Base-by-base conservation (phyloP, 2,888 invertebrate genomes). In the Catotricha subobsoleta region DNA sequence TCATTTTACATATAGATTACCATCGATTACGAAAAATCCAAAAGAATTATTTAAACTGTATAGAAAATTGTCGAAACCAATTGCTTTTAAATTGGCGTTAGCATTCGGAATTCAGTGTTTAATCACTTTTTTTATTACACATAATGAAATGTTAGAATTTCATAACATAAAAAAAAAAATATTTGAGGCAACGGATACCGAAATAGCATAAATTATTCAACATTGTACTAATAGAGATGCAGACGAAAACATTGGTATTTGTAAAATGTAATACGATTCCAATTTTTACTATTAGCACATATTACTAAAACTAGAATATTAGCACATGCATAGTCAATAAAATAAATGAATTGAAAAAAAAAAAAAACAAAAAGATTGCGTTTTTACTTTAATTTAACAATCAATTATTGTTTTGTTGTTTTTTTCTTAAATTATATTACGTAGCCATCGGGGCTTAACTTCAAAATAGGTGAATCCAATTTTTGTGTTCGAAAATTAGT, bases 1-100 rank as follows among this genome's bases (percentile, higher is more conserved):
- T 44, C 72, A 72, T 54, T 64, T 58, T 37, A 79, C 80, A 4
- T 72, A 64, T 48, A 65, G 74, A 47, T 48, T 80, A 18, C 81
- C 81, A 3, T 65, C 69, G n/a, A 52, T 77, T n/a, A 60, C 54
- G 1, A 63, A 70, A 40, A 68, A 72, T 10, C 70, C 71, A 0
- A 60, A 57, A 49, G 69, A 67, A 41, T 58, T 72, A 1, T 64
- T 73, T 1, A 53, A 65, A 33, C 59, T 77, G 16, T 54, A 72
- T 50, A 53, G 51, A 6, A 70, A 67, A 51, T 52, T 74, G 2
- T 67, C 71, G 0, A 68, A 60, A 47, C 71, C 74, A 0, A 65
- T 74, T 20, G 54, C 60, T 3, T 67, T 66, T 2, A 58, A 63
- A 1, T 47, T 76, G 10, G 61, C 66, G 2, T 57, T 60, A 1